These are phyloP conservation scores for Centroberyx gerrardi DNA, from an alignment of 2,797 vertebrate genomes.

Conservation along the genomic window DNA sequence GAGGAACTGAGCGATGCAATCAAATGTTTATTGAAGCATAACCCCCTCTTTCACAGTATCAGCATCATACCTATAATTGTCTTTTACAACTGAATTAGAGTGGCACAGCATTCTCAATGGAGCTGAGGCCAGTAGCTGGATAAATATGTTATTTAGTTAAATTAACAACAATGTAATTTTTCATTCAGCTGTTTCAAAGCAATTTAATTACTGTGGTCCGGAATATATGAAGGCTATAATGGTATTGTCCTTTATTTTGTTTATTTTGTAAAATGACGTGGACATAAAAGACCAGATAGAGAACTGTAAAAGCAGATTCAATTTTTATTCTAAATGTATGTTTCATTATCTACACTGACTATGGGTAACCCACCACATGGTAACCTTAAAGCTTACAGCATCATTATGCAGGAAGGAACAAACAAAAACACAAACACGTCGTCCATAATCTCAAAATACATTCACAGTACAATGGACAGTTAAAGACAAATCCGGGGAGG, in stretches of 20 bases:
- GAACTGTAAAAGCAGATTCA: slow-evolving; percentile 32
- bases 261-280: slow-evolving; percentile 16
- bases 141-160: slow-evolving; percentile 26
- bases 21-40: slow-evolving; percentile 7
- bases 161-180: slow-evolving; percentile 26
- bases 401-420: slow-evolving; percentile 53
- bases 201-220: slow-evolving; percentile 23
- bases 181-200: slow-evolving; percentile 41
- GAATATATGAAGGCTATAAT: slow-evolving; percentile 3
- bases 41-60: not conserved
- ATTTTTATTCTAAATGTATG: slow-evolving; percentile 27
- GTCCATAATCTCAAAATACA: slow-evolving; percentile 70
- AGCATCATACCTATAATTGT: slow-evolving; percentile 6
- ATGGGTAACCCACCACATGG: slow-evolving; percentile 51
- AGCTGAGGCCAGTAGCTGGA: slow-evolving; percentile 19
- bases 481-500: slow-evolving; percentile 49
- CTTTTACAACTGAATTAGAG: slow-evolving; percentile 17
- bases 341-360: slow-evolving; percentile 35
- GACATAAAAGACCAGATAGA: slow-evolving; percentile 12
- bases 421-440: slow-evolving; percentile 64
- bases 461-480: slow-evolving; percentile 72
- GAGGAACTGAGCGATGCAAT: slow-evolving; percentile 6
- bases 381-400: slow-evolving; percentile 46
- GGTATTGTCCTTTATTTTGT: slow-evolving; percentile 8
- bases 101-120: not conserved